These are phyloP conservation scores for Eristalinus sepulchralis DNA, from an alignment of 2,888 invertebrate species.

Conservation along the genomic window DNA sequence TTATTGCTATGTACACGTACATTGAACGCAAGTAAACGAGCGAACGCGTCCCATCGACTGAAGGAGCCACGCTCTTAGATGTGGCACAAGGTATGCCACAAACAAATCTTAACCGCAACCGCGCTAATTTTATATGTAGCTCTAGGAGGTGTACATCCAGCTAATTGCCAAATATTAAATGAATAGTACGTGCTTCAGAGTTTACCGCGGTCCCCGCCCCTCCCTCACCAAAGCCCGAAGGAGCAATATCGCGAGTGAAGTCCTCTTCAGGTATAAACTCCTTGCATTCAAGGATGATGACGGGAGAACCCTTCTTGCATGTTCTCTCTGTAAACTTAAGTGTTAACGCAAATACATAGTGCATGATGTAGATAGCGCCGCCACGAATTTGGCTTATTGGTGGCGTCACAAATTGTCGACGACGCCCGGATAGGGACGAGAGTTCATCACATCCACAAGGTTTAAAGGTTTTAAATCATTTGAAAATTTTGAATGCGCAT, in stretches of 20 bases:
- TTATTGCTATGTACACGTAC: constrained; percentile 7
- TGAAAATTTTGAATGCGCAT: too few species aligned
- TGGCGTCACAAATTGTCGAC: too few species aligned
- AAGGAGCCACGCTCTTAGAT: background rate
- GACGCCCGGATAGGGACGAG: too few species aligned
- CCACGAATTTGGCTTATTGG: too few species aligned
- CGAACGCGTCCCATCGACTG: background rate
- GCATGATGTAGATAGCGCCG: background rate
- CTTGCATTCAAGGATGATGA: constrained; percentile 8
- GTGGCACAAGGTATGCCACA: constrained; percentile 46
- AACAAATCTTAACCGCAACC: constrained; percentile 51
- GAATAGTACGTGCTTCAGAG: constrained; percentile 52
- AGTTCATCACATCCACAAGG: too few species aligned
- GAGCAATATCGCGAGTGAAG: constrained; percentile 30
- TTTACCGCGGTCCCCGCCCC: background rate
- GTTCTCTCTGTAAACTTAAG: background rate
- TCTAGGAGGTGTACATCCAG: constrained; percentile 60
- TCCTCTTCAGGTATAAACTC: constrained; percentile 1
- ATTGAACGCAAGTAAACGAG: background rate
- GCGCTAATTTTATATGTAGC: constrained; percentile 55
- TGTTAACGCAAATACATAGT: background rate
- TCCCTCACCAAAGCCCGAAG: background rate
- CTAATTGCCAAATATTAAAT: constrained; percentile 71
- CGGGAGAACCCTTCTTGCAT: constrained; percentile 9
- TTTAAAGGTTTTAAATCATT: too few species aligned